Percentiles rank a stretch among this genome's conserved stretches.
phyloP scores from a whole-genome alignment of 2,113 vertebrate species.

The Mormyrus lacerda region DNA sequence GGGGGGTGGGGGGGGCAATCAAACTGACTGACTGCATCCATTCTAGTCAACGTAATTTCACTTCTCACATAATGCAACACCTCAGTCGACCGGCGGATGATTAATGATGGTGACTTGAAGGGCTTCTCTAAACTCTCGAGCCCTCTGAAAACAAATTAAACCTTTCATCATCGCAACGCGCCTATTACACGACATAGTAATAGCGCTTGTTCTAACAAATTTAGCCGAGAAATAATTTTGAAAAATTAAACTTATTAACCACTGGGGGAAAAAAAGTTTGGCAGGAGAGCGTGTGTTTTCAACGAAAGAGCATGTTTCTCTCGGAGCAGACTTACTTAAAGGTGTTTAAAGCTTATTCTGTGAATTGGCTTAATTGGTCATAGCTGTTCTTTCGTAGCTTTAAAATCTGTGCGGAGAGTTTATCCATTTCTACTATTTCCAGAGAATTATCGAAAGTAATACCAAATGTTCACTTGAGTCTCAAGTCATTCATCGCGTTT shows the following conservation, averaged over 20 bases:
- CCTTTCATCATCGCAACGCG: conserved; percentile 67
- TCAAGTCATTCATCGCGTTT: conserved; percentile 24
- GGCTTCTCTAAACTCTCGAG: conserved; percentile 65
- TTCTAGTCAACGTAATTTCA: conserved; percentile 53
- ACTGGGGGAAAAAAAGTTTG: conserved; percentile 46
- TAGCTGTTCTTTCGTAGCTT: conserved; percentile 49
- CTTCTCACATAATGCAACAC: conserved; percentile 55
- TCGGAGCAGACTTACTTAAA: conserved; percentile 42
- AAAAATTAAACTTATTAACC: conserved; percentile 72
- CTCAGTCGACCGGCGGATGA: conserved; percentile 63
- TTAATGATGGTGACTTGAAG: conserved; percentile 60
- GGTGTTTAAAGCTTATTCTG: conserved; percentile 61
- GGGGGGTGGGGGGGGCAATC: conserved; percentile 26
- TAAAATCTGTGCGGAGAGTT: conserved; percentile 39
- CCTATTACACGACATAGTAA: conserved; percentile 69
- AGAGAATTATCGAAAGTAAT: conserved; percentile 62
- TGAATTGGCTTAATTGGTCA: conserved; percentile 65
- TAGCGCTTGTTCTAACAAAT: conserved; percentile 63
- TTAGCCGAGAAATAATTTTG: conserved; percentile 66
- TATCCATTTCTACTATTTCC: conserved; percentile 48
- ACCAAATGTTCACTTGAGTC: conserved; percentile 58
- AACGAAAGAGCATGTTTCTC: conserved; percentile 37
- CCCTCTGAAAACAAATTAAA: conserved; percentile 69
- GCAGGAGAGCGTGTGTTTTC: conserved; percentile 42
- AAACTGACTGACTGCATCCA: conserved; percentile 49